Percentiles rank a stretch among this genome's conserved stretches.
These are phyloP conservation scores for Mycteria americana DNA, from an alignment of 2,797 vertebrate species.

Conservation along the genomic window DNA sequence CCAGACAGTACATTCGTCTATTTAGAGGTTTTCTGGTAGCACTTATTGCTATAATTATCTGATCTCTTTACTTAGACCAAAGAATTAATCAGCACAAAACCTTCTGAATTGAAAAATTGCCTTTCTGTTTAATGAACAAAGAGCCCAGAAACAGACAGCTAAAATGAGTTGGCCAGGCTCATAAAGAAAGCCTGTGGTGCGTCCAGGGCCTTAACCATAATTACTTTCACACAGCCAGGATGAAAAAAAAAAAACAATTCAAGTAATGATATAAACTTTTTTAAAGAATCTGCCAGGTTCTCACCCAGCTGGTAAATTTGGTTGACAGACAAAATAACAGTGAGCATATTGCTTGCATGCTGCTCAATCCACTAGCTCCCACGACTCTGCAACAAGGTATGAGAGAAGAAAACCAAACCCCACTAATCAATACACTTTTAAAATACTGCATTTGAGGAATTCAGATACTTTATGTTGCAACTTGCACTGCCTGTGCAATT, in stretches of 20 bases:
- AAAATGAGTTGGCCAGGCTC: background rate
- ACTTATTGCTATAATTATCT: background rate
- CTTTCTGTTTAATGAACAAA: constrained; percentile 22
- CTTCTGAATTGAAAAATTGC: constrained; percentile 26
- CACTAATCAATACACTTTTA: background rate
- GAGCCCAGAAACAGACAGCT: constrained; percentile 4
- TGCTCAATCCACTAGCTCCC: background rate
- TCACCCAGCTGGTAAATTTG: background rate
- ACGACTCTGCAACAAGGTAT: background rate
- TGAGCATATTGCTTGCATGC: constrained; percentile 9
- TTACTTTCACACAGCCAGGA: constrained; percentile 32
- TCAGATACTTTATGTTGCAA: background rate
- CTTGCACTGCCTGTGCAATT: background rate
- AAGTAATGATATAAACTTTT: background rate
- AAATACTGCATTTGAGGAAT: background rate
- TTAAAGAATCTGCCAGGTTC: background rate
- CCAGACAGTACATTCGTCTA: constrained; percentile 31
- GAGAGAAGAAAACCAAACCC: background rate
- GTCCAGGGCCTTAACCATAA: background rate
- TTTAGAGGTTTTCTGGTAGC: constrained; percentile 31
- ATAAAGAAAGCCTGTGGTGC: background rate
- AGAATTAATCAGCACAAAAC: background rate
- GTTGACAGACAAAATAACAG: constrained; percentile 23
- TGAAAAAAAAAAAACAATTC: constrained; percentile 39
- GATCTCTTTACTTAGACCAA: background rate